These are phyloP conservation scores for Anthopleura sola DNA, from an alignment of 64 coral and sea anemone species.

Conservation along the genomic window DNA sequence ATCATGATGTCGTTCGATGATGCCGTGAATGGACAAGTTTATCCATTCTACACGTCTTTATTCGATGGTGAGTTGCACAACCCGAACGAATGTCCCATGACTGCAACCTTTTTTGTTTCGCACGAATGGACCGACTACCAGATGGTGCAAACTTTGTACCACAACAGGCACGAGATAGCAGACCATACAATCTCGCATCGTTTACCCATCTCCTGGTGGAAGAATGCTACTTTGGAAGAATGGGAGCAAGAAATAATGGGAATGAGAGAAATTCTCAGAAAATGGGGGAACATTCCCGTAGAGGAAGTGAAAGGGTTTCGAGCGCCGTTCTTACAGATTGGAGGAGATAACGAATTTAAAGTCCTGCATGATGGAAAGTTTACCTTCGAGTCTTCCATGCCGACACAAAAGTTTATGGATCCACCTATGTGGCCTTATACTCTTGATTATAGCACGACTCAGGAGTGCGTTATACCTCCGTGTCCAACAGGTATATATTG, in stretches of 20 bases:
- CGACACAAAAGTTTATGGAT: constrained; percentile 46
- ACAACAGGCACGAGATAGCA: constrained; percentile 85
- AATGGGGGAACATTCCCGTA: constrained; percentile 54
- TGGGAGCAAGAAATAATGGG: constrained; percentile 74
- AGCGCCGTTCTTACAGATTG: constrained; percentile 70
- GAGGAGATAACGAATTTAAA: constrained; percentile 77
- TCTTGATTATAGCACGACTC: constrained; percentile 67
- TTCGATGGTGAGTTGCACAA: constrained; percentile 72
- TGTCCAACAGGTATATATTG: constrained; percentile 49
- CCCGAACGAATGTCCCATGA: constrained; percentile 72
- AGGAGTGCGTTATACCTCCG: constrained; percentile 84
- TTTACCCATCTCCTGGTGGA: constrained; percentile 74
- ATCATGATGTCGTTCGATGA: constrained; percentile 85
- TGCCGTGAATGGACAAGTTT: constrained; percentile 53
- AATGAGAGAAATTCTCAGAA: constrained; percentile 76
- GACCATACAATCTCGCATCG: constrained; percentile 80
- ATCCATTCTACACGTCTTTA: constrained; percentile 33
- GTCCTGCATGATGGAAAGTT: constrained; percentile 73
- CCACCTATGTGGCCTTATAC: constrained; percentile 95
- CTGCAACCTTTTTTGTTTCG: constrained; percentile 88
- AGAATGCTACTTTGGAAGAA: constrained; percentile 59
- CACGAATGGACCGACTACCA: constrained; percentile 91
- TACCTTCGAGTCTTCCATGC: constrained; percentile 86
- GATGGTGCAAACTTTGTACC: constrained; percentile 77
- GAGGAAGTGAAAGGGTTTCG: constrained; percentile 83